Evolutionary conservation across 53 echinoderm and acorn worm genomes (phyloP), one percentile per base, ranked within the genome.

Genomic region (Arbacia lixula): DNA sequence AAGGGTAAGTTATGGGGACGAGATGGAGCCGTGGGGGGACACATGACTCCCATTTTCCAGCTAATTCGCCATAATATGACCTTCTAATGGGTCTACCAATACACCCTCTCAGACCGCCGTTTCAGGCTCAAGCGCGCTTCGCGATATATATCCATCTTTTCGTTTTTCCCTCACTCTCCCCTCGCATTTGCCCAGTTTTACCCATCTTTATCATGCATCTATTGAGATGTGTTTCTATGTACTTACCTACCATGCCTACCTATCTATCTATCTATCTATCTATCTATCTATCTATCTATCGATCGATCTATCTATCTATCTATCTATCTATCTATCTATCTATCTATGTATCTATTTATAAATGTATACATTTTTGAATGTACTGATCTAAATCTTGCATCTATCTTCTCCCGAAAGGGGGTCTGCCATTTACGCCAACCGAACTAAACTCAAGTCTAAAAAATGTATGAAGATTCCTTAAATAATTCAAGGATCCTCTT

Each of bases 41-140:
- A 63, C 9, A 63, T 62, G 64, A 81, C 62, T 64, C 64, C 64
- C 60, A 42, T 17, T 81, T 81, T 81, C 82, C 82, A 81, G 49
- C 64, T 63, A 81, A 63, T 32, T 61, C 46, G 1, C 64, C 34
- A 81, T 53, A 81, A 50, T 50, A 50, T 20, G 63, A 41, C 82
- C 62, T 40, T 63, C 31, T 81, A 63, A 81, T 81, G 82, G 82
- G 63, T 63, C 82, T 31, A 63, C 82, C 11, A 46, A 31, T 41
- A 42, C 41, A 43, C 19, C 64, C 82, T 37, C 29, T 33, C 46
- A 29, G 12, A 22, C 30, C 17, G 42, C 11, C 38, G 66, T 21
- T 12, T 34, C 5, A 6, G n/a, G 35, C 35, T 14, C 14, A 16
- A 30, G 11, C 63, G 3, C 21, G 19, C 16, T 10, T 16, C 63